Base-by-base conservation (phyloP, 2,888 invertebrate species). In the Sabatieria punctata region DNA sequence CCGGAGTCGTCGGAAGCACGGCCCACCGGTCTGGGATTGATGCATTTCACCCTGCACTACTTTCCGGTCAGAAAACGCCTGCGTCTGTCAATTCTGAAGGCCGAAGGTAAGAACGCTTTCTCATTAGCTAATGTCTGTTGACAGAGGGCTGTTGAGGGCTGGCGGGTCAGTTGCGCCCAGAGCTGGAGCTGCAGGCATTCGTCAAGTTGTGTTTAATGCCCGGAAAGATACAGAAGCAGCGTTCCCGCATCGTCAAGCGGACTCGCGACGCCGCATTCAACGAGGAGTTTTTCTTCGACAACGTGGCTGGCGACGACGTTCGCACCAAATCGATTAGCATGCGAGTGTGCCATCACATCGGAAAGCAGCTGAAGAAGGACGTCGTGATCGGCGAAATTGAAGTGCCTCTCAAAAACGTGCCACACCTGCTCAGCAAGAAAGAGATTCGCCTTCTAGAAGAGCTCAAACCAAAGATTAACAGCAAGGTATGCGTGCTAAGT, bases 381-480 rank as follows among this genome's bases (percentile, higher is more conserved):
- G 63, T 65, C 40, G 61, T 63, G 45, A 60, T 70, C n/a, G 68
- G 69, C 1, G 67, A 68, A 49, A 60, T 66, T 4, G 54, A 60
- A 36, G 55, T 69, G n/a, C 61, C 63, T 2, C 52, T 70, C 27
- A 59, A 61, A 26, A 63, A 64, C 48, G 63, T 67, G 46, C 60
- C 66, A 40, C 55, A 60, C 30, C 51, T 63, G 51, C 52, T 57
- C 44, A 54, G 66, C 22, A 64, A 67, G 44, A 63, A 64, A 47
- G 70, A 70, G 51, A 64, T 67, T 46, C 54, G 66, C 40, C 62
- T 70, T 51, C 64, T 67, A 58, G 65, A 65, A 47, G 68, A 67
- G 44, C 54, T 69, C 37, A 65, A 66, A 48, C 55, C 57, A 1
- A 55, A 57, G 25, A n/a, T n/a, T n/a, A n/a, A n/a, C n/a, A n/a